These are phyloP conservation scores for Hylia prasina DNA, from an alignment of 2,113 vertebrate genomes.

Conservation along the genomic window DNA sequence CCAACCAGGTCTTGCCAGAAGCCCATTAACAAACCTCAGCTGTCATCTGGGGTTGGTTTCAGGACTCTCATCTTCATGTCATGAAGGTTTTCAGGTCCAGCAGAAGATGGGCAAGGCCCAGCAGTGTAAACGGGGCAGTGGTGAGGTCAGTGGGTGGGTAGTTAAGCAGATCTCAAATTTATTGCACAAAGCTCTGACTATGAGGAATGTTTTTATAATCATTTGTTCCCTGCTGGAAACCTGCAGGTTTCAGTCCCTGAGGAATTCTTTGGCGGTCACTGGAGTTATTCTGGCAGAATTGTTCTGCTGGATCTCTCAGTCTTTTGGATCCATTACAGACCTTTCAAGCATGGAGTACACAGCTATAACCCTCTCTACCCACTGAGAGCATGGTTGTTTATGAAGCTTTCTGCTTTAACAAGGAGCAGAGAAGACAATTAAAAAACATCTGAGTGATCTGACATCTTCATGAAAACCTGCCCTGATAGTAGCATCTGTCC, in stretches of 20 bases:
- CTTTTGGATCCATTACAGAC: background rate
- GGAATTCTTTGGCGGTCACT: constrained; percentile 26
- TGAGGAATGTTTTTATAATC: constrained; percentile 43
- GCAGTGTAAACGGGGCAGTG: background rate
- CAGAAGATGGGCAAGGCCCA: background rate
- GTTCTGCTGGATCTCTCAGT: constrained; percentile 9
- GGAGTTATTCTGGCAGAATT: constrained; percentile 24
- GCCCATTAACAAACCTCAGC: background rate
- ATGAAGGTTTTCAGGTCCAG: background rate
- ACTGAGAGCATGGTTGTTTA: background rate
- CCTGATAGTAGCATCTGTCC: background rate
- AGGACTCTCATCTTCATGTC: background rate
- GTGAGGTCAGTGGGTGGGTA: constrained; percentile 28
- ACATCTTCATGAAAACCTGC: background rate
- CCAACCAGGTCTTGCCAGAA: background rate
- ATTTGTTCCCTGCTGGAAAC: constrained; percentile 41
- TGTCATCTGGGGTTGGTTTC: background rate
- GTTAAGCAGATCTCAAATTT: background rate
- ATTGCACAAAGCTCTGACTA: constrained; percentile 28
- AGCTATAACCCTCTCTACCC: background rate
- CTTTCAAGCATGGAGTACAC: background rate
- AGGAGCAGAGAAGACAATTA: background rate
- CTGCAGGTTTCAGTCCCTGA: constrained; percentile 28
- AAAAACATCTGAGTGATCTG: background rate
- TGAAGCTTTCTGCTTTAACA: background rate